Evolutionary conservation across 2,888 invertebrate species (phyloP).

Genomic region (Orchesellides sinensis): DNA sequence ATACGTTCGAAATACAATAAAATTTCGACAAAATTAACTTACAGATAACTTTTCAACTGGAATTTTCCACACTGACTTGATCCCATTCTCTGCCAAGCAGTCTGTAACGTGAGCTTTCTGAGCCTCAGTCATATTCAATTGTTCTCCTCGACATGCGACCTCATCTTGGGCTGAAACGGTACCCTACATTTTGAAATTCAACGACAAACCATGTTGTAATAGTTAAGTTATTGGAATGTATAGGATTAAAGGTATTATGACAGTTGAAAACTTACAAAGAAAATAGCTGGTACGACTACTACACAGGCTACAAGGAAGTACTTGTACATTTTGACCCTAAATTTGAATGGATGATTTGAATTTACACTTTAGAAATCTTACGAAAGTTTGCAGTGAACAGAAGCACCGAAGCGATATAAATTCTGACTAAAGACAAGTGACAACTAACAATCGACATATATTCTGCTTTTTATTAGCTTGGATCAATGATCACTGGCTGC

Average conservation of each 20-base stretch:
- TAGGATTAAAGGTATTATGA: background rate
- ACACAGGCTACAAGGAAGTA: conserved; percentile 14
- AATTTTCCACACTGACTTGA: conserved; percentile 71
- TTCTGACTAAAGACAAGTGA: no score
- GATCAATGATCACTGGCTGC: no score
- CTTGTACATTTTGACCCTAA: conserved; percentile 45
- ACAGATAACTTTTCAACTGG: conserved; percentile 71
- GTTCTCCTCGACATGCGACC: conserved; percentile 66
- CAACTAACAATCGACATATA: no score
- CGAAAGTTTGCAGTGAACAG: no score
- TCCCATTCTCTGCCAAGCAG: conserved; percentile 66
- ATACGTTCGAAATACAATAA: background rate
- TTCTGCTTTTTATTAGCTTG: no score
- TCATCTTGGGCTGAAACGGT: conserved; percentile 68
- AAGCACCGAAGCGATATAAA: no score
- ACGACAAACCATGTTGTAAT: background rate
- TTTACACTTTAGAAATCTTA: no score
- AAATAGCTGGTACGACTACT: conserved; percentile 26
- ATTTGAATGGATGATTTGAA: background rate
- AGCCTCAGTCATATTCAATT: conserved; percentile 67
- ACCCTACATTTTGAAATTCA: conserved; percentile 21
- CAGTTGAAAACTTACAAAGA: conserved; percentile 27
- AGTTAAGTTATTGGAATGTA: background rate
- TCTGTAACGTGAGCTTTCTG: conserved; percentile 70
- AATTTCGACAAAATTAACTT: conserved; percentile 22